Base-by-base conservation (phyloP, 2,113 vertebrate genomes). In the Peromyscus leucopus region DNA sequence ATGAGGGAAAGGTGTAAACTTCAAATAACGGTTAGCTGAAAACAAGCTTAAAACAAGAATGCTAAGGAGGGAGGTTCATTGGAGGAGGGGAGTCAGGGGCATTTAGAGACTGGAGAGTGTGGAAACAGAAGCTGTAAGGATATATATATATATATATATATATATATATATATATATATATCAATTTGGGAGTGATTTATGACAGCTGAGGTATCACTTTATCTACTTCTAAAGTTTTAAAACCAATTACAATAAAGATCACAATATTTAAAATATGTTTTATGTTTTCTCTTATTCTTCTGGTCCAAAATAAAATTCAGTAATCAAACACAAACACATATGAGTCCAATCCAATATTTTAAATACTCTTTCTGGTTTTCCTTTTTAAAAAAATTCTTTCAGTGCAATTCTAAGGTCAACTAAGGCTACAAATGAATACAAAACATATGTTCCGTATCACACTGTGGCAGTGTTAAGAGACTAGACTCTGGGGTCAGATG, bases 361-460 rank as follows among this genome's bases (percentile, higher is more conserved):
- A 67, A 83, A 89, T 28, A 42, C 2, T 31, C 12, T 80, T 74
- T 51, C 51, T 94, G 36, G 16, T 55, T 55, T 63, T 48, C 13
- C n/a, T 51, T 48, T 88, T 5, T 7, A 33, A 69, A n/a, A n/a
- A 79, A 92, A n/a, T 22, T 51, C 9, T 82, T 92, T 83, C 61
- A 89, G 21, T 74, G 61, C 24, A 92, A 82, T 86, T 95, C 57
- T 76, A 67, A 65, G 59, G 36, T 74, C 67, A 92, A 79, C 15
- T 24, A 75, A 31, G 63, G 65, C 21, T 26, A 42, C 21, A 31
- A 42, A 36, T 48, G 22, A 78, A 28, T 16, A 46, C 2, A 74
- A 79, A 24, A 61, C 67, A 13, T 86, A 55, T 21, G 63, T 61
- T 86, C 89, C 36, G 39, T 74, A n/a, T 8, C 12, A 51, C 9